A percentile compares a stretch with the other conserved stretches of the same genome.
These are phyloP conservation scores for Melipona bicolor DNA, from an alignment of 2,888 invertebrate genomes.

Conservation along the genomic window DNA sequence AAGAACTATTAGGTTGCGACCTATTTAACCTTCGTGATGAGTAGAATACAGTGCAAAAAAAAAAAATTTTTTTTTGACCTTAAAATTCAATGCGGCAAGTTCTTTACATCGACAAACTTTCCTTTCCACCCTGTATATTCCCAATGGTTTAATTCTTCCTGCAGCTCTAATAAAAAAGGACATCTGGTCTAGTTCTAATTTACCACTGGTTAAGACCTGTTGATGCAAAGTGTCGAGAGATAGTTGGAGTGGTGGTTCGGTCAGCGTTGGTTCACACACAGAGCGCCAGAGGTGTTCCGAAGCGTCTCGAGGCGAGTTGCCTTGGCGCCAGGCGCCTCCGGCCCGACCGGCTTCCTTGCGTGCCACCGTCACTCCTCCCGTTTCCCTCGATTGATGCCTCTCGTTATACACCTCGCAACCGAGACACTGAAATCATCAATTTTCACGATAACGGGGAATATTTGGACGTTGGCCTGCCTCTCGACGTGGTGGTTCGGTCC, in stretches of 20 bases:
- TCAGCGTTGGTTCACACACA: slow-evolving; percentile 33
- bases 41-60: too few species aligned
- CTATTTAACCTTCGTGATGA: too few species aligned
- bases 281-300: slow-evolving; percentile 1
- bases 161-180: too few species aligned
- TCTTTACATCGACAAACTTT: too few species aligned
- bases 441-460: slow-evolving; percentile 6
- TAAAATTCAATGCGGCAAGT: too few species aligned
- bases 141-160: too few species aligned
- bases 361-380: slow-evolving; percentile 27
- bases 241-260: background rate
- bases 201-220: background rate
- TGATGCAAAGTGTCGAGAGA: background rate
- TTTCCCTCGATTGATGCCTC: slow-evolving; percentile 36
- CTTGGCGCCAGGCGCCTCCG: slow-evolving; percentile 67
- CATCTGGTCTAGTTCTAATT: too few species aligned
- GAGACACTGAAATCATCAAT: slow-evolving; percentile 42
- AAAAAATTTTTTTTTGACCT: too few species aligned
- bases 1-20: too few species aligned
- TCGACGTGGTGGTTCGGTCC: background rate
- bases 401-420: slow-evolving; percentile 30
- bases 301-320: slow-evolving; percentile 36
- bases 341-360: slow-evolving; percentile 44
- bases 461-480: background rate
- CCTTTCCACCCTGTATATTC: too few species aligned